Conservation (phyloP, 1,140 invertebrate species). For the Trichomalopsis sarcophagae region DNA sequence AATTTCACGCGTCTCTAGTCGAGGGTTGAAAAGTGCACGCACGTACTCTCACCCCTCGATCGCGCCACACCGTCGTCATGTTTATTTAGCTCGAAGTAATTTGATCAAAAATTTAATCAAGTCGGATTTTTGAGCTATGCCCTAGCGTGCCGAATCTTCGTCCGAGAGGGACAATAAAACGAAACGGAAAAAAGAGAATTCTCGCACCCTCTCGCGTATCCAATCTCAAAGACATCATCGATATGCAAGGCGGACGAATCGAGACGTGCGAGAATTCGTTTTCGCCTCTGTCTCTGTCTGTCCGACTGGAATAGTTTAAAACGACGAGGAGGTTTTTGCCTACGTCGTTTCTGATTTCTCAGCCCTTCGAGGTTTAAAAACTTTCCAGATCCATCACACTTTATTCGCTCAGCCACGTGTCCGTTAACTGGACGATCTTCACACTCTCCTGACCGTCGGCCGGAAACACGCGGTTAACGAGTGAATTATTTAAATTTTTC, state of each 20-base stretch:
- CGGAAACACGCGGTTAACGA: too few relatives aligned
- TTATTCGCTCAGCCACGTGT: too few relatives aligned
- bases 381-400: too few relatives aligned
- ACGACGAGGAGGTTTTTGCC: too few relatives aligned
- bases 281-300: neutral
- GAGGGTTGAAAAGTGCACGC: neutral
- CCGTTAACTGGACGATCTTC: too few relatives aligned
- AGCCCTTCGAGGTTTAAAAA: too few relatives aligned
- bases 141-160: neutral
- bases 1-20: neutral
- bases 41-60: neutral
- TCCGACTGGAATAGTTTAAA: too few relatives aligned
- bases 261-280: conserved; percentile 40
- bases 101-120: conserved; percentile 77
- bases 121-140: conserved; percentile 71
- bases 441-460: too few relatives aligned
- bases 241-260: conserved; percentile 42
- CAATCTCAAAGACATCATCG: conserved; percentile 54
- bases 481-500: too few relatives aligned
- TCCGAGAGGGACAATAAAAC: neutral
- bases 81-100: conserved; percentile 76
- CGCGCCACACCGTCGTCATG: conserved; percentile 62
- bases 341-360: too few relatives aligned
- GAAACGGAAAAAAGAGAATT: conserved; percentile 15
- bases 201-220: conserved; percentile 54